phyloP scores from a whole-genome alignment of 35 echinoderm and acorn worm genomes.

The Anneissia japonica region DNA sequence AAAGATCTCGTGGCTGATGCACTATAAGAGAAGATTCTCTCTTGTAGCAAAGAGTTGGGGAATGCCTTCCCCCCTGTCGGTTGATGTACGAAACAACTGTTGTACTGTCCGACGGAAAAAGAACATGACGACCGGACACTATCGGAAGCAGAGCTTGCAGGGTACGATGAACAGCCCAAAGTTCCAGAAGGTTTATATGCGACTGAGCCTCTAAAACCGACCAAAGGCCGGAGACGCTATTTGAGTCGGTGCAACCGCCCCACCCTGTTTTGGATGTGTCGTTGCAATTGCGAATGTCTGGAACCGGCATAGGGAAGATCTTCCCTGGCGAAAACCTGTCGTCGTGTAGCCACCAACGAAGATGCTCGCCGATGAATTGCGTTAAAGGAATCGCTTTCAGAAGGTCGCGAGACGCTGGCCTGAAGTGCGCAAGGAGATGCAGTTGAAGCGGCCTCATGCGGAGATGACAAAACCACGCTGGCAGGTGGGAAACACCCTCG shows the following conservation, averaged over 20 bases:
- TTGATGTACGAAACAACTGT: too few species aligned
- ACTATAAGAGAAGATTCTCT: neutral
- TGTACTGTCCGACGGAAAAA: neutral
- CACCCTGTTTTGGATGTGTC: conserved; percentile 18
- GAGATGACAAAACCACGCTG: neutral
- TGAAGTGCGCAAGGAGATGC: neutral
- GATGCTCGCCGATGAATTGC: neutral
- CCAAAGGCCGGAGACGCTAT: neutral
- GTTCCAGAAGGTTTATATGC: conserved; percentile 27
- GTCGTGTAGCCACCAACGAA: neutral
- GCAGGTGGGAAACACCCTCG: neutral
- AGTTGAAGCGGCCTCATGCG: neutral
- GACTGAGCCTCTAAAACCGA: neutral
- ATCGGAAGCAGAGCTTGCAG: too few species aligned
- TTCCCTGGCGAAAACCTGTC: neutral
- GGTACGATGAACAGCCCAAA: too few species aligned
- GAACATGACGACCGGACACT: neutral
- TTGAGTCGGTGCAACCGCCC: neutral
- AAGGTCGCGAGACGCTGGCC: neutral
- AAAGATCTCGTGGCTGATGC: neutral
- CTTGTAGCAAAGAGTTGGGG: too few species aligned
- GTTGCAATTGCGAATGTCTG: too few species aligned
- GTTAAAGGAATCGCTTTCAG: neutral
- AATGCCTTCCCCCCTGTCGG: too few species aligned
- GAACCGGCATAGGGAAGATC: too few species aligned